Conservation (phyloP, 2,888 invertebrate genomes). For the Pammene aurita region DNA sequence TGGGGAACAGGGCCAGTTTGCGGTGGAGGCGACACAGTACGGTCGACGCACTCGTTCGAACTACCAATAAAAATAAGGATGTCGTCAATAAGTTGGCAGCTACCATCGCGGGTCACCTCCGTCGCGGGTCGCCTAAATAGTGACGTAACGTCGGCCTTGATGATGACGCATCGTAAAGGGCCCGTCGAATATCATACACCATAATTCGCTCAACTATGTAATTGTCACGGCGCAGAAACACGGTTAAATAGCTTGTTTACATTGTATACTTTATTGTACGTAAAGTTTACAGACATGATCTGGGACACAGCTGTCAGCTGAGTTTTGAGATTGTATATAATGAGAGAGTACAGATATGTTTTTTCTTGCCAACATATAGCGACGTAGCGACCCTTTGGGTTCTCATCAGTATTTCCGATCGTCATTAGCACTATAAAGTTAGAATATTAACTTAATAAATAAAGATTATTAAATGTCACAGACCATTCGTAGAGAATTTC, state of each 20-base stretch:
- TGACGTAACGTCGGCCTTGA: constrained; percentile 49
- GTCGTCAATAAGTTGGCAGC: constrained; percentile 81
- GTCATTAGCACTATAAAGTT: no score
- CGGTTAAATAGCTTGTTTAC: constrained; percentile 16
- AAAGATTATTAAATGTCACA: neutral
- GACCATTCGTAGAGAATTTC: neutral
- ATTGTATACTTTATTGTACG: neutral
- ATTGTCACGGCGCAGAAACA: constrained; percentile 25
- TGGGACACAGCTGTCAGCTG: neutral
- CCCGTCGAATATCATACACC: constrained; percentile 43
- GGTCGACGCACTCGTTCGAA: constrained; percentile 78
- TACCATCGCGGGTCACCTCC: constrained; percentile 72
- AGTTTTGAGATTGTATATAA: neutral
- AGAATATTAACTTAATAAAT: neutral
- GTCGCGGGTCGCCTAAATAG: constrained; percentile 54
- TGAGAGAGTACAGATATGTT: no score
- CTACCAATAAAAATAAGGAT: constrained; percentile 82
- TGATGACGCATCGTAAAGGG: constrained; percentile 50
- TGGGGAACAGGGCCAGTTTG: constrained; percentile 48
- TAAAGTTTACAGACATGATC: neutral
- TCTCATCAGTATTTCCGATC: neutral
- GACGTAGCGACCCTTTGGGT: neutral
- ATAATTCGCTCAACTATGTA: constrained; percentile 40
- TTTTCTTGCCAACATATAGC: neutral
- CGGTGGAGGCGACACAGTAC: constrained; percentile 63